Base-by-base conservation (phyloP, 2,797 vertebrate genomes). In the Xyrichtys novacula region DNA sequence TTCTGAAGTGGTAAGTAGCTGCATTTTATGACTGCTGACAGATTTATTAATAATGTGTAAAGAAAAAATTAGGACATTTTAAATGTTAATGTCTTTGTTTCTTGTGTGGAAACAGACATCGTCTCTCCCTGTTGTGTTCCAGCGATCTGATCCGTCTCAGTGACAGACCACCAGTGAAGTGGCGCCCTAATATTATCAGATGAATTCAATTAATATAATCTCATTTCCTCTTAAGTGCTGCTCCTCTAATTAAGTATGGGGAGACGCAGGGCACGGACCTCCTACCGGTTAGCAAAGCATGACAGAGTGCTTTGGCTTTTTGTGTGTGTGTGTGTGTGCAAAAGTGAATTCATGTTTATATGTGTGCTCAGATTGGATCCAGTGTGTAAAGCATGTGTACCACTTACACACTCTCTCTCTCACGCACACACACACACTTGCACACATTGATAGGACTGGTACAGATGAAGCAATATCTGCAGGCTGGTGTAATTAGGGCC, bases 181-280 rank as follows among this genome's bases (percentile, higher is more conserved):
- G 29, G 65, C 80, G 67, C 77, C 80, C 77, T 69, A 85, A 89
- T 85, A 89, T 95, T 93, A 95, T 95, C 92, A 89, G 92, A 94
- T 93, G 89, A 94, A 95, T 95, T 95, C 91, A 96, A 96, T 96
- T 96, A 96, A 95, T 95, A 94, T 95, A 96, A 96, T 95, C 94
- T 95, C 80, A 95, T 97, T 96, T 96, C 94, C 94, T 94, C 93
- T 92, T 94, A 96, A 96, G 94, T 95, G 95, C 95, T 95, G 94
- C 95, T 94, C 92, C 92, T 90, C 93, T 96, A 95, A 96, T 95
- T 95, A 96, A 94, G 93, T 90, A 71, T 49, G 50, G 71, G 71
- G 65, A 72, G 59, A 82, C 23, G 43, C 82, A 72, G 80, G 78
- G 67, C 44, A 71, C 8, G 34, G 86, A 81, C 92, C 92, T 85